Conservation (phyloP, 2,113 vertebrate species). For the Labeo rohita region DNA sequence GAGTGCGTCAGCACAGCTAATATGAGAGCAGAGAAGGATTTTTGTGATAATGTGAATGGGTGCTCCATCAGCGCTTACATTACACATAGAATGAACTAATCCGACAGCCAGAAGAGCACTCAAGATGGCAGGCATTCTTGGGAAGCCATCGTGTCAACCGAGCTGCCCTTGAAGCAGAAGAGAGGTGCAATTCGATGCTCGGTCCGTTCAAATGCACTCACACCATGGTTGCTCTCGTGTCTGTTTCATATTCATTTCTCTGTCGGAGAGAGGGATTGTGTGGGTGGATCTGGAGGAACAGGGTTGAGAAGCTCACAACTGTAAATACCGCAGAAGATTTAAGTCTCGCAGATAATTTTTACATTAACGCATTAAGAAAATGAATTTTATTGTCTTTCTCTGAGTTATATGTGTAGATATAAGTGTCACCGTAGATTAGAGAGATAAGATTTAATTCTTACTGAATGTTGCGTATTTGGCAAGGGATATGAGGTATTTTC, state of each 20-base stretch:
- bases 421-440: slow-evolving; percentile 17
- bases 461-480: slow-evolving; percentile 26
- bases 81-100: slow-evolving; percentile 23
- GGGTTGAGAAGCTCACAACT: slow-evolving; percentile 18
- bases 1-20: not conserved
- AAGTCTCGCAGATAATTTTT: slow-evolving; percentile 19
- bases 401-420: slow-evolving; percentile 31
- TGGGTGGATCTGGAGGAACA: slow-evolving; percentile 31
- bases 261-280: slow-evolving; percentile 15
- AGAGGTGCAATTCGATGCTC: not conserved
- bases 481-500: slow-evolving; percentile 39
- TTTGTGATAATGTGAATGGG: slow-evolving; percentile 23
- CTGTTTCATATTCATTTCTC: slow-evolving; percentile 35
- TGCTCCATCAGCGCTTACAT: not conserved
- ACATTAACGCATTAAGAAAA: slow-evolving; percentile 25
- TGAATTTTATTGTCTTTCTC: not conserved
- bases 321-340: not conserved
- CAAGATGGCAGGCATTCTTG: slow-evolving; percentile 26
- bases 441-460: slow-evolving; percentile 2
- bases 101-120: slow-evolving; percentile 12
- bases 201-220: not conserved
- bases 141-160: not conserved
- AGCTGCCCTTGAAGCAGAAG: not conserved
- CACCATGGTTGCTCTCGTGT: not conserved
- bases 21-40: slow-evolving; percentile 37